Evolutionary conservation across 2,888 invertebrate genomes (phyloP), one percentile per base, ranked within the genome.

Genomic region (Camptogramma bilineatum): DNA sequence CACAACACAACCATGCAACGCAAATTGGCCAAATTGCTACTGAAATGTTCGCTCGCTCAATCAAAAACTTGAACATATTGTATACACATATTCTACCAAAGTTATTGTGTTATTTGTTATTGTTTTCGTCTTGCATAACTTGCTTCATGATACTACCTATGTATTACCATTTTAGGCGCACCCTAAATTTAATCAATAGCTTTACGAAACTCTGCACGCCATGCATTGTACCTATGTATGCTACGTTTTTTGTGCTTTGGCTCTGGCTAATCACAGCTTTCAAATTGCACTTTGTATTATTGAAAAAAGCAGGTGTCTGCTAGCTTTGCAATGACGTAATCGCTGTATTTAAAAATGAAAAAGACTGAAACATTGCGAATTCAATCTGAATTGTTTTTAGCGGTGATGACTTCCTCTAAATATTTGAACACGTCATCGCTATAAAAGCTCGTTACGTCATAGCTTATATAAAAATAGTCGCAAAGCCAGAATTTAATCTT

Each of bases 391-490:
- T 47, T 28, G 50, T 62, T 63, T 75, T 75, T 71, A 73, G 66
- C 55, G 70, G 58, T 80, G 82, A 83, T 78, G 74, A 68, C 64
- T 71, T 69, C 73, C 63, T 61, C 52, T 66, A 77, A 78, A 72
- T 77, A 77, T 75, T 57, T 54, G 52, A 19, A 21, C 52, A 61
- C 71, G 69, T 71, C 70, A 58, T 66, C 69, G 24, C n/a, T 34
- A 66, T 66, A 68, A 69, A 72, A 71, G 68, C 65, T 66, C 31
- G 24, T 62, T 62, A 64, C 62, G 67, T 69, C 69, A 62, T 54
- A 53, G 56, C 48, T 18, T 34, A 21, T 50, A 50, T 54, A 53
- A 62, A 55, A 62, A 59, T 50, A 44, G 59, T 60, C 31, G 59
- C 55, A 3, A 58, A 44, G 62, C 52, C 58, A n/a, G 31, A 54